Evolutionary conservation across 2,113 vertebrate genomes (phyloP).

Genomic region (cat (Felis catus)): F.catus_Fca126_mat1.0 CM031423.1:73088001-73088500

Average conservation of each 20-base stretch:
- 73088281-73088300: background rate
- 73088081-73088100: background rate
- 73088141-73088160: background rate
- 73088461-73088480: too few species aligned
- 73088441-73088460: too few species aligned
- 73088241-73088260: background rate
- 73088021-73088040: background rate
- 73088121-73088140: background rate
- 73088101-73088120: background rate
- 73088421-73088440: too few species aligned
- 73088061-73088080: background rate
- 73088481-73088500: too few species aligned
- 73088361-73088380: background rate
- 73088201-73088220: background rate
- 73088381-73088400: background rate
- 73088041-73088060: background rate
- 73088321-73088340: background rate
- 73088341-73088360: background rate
- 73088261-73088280: background rate
- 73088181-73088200: background rate
- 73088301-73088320: background rate
- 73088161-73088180: background rate
- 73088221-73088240: background rate
- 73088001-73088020: background rate
- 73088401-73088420: background rate